Conservation (phyloP, 1,140 invertebrate genomes). For the Parasteatoda tepidariorum region DNA sequence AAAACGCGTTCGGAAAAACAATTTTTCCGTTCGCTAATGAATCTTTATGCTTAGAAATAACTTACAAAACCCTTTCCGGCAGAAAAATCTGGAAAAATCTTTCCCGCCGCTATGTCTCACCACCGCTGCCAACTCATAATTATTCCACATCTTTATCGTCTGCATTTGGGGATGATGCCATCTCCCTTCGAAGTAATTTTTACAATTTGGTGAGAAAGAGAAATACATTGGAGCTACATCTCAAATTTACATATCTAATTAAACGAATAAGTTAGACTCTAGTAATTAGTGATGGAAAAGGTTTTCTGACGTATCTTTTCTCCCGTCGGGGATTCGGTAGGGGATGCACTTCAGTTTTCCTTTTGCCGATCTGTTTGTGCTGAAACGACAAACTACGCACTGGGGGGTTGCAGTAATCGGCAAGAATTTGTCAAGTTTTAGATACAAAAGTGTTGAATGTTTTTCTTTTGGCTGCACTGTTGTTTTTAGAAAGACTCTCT, state of each 20-base stretch:
- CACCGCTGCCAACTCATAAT: conserved; percentile 14
- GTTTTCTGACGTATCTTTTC: conserved; percentile 42
- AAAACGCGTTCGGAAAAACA: neutral
- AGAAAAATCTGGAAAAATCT: conserved; percentile 52
- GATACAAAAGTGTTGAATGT: conserved; percentile 34
- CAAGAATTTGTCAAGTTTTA: conserved; percentile 53
- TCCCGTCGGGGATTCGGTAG: conserved; percentile 18
- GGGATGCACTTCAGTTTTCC: conserved; percentile 10
- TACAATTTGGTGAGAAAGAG: neutral
- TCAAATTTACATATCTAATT: conserved; percentile 57
- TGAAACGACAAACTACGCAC: conserved; percentile 40
- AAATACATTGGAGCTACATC: conserved; percentile 3
- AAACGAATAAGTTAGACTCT: conserved; percentile 52
- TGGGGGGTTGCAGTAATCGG: conserved; percentile 49
- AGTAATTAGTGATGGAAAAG: conserved; percentile 44
- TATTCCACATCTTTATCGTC: conserved; percentile 43
- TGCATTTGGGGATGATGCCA: conserved; percentile 20
- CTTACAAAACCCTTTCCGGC: neutral
- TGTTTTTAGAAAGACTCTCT: neutral
- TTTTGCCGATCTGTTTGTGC: conserved; percentile 38
- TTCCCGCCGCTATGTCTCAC: neutral
- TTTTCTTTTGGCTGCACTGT: conserved; percentile 4
- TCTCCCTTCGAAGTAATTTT: neutral
- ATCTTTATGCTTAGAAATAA: conserved; percentile 25
- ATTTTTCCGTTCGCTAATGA: conserved; percentile 46